Percentiles rank a stretch among this genome's conserved stretches.
These are phyloP conservation scores for Siniperca chuatsi DNA, from an alignment of 2,113 vertebrate genomes.

Conservation along the genomic window DNA sequence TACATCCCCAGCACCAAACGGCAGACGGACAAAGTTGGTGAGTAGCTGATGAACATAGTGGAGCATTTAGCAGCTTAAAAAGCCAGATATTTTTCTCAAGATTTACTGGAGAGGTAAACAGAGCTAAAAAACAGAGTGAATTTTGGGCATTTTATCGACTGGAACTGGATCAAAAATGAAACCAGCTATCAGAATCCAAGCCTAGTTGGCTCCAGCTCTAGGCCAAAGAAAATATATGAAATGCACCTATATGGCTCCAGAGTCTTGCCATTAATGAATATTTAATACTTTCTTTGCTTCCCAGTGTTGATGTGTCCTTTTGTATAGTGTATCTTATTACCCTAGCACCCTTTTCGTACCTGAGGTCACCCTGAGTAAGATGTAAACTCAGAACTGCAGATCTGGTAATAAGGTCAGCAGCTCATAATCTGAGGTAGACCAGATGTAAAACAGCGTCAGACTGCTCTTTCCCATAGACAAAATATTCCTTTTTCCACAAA, in stretches of 20 bases:
- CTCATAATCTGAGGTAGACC: not conserved
- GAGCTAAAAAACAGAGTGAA: not conserved
- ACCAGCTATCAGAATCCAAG: not conserved
- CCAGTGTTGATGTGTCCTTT: too few relatives aligned
- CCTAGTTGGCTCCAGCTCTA: not conserved
- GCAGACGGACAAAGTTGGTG: not conserved
- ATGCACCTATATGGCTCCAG: not conserved
- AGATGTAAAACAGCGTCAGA: conserved; percentile 2
- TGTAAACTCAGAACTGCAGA: conserved; percentile 11
- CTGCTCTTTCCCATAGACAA: conserved; percentile 20
- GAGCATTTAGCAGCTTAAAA: not conserved
- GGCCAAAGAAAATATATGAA: not conserved
- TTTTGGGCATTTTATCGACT: not conserved
- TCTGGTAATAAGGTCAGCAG: conserved; percentile 4
- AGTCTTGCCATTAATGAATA: not conserved
- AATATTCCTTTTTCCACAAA: conserved; percentile 9
- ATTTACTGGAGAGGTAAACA: not conserved
- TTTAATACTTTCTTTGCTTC: not conserved
- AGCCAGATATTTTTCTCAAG: not conserved
- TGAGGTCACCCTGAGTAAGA: conserved; percentile 1
- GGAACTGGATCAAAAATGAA: not conserved
- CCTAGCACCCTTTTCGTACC: not conserved
- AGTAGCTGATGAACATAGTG: not conserved
- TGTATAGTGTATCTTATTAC: not conserved
- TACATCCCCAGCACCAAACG: not conserved